These are phyloP conservation scores for Ciconia maguari DNA, from an alignment of 2,113 vertebrate genomes.

Conservation along the genomic window DNA sequence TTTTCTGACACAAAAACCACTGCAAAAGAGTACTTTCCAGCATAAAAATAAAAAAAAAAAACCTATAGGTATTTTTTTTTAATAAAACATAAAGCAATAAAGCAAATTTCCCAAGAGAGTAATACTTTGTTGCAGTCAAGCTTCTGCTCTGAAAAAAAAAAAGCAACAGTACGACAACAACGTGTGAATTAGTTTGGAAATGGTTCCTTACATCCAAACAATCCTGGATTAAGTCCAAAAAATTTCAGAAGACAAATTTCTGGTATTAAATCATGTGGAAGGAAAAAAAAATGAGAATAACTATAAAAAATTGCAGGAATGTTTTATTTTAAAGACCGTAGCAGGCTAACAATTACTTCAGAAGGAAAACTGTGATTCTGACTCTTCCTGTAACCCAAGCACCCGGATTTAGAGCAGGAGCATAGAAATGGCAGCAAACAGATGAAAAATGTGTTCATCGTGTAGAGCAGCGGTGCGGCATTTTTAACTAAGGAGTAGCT, in stretches of 20 bases:
- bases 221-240: neutral
- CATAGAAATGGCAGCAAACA: neutral
- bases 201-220: neutral
- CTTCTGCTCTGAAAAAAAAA: neutral
- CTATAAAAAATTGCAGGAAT: neutral
- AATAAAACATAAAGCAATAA: neutral
- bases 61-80: neutral
- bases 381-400: neutral
- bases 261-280: neutral
- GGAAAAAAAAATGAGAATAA: neutral
- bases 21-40: neutral
- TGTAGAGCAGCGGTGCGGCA: neutral
- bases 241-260: neutral
- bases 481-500: neutral
- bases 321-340: neutral
- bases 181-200: neutral
- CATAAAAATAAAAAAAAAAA: neutral
- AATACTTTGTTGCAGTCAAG: neutral
- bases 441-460: neutral
- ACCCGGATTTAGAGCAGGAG: neutral
- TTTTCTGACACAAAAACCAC: neutral
- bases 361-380: neutral
- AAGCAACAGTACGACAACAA: neutral
- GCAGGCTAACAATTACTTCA: neutral
- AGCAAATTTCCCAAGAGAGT: neutral